Evolutionary conservation across 2,113 vertebrate species (phyloP).

Genomic region (Struthio camelus): DNA sequence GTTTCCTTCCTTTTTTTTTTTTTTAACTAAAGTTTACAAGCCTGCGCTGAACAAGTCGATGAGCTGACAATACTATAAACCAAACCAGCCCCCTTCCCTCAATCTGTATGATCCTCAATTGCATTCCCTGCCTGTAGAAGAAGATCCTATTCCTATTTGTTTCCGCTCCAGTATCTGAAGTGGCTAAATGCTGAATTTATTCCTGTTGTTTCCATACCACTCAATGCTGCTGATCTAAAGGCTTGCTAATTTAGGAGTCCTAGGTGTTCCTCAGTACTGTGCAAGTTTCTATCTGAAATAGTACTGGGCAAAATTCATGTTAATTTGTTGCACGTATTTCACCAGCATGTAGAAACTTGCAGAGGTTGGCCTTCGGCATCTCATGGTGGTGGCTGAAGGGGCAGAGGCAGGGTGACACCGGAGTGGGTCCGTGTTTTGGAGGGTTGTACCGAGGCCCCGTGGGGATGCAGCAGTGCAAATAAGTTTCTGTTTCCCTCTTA

Average conservation of each 20-base stretch:
- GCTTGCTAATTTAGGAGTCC: neutral
- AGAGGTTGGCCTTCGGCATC: neutral
- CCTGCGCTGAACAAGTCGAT: neutral
- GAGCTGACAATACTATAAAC: neutral
- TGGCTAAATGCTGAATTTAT: neutral
- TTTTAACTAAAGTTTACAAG: neutral
- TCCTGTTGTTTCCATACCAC: neutral
- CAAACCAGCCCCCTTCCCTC: too few relatives aligned
- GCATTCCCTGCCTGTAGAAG: neutral
- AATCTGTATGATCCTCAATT: neutral
- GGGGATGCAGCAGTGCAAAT: too few relatives aligned
- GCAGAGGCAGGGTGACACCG: fast-evolving
- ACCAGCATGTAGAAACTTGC: neutral
- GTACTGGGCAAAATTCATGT: fast-evolving
- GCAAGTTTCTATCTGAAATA: neutral
- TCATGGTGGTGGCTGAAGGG: neutral
- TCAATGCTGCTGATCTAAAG: neutral
- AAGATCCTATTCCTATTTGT: neutral
- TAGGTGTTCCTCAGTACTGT: neutral
- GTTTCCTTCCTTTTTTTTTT: neutral
- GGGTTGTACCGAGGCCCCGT: fast-evolving
- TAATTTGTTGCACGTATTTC: neutral
- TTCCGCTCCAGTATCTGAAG: neutral
- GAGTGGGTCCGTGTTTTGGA: neutral
- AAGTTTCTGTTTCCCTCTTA: neutral